Evolutionary conservation across 2,888 invertebrate species (phyloP).

Genomic region (Sabatieria punctata): DNA sequence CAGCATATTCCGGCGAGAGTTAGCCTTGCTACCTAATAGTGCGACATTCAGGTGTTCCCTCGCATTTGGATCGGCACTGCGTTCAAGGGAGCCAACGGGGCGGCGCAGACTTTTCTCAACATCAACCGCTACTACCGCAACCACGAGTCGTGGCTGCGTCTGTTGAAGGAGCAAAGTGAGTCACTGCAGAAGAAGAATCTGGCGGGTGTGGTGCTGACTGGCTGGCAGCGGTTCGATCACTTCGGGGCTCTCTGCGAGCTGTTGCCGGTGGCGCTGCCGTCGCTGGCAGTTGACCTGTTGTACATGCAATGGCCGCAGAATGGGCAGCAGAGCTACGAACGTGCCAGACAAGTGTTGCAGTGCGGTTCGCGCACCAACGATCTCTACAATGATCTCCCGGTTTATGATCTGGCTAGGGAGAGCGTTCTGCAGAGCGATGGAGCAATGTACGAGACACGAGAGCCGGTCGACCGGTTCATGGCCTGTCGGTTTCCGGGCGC

Average conservation of each 20-base stretch:
- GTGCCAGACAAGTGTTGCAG: no score
- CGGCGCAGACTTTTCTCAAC: slow-evolving; percentile 50
- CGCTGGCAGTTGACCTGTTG: slow-evolving; percentile 29
- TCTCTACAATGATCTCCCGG: no score
- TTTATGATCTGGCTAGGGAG: no score
- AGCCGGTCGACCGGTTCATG: no score
- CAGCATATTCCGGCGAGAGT: no score
- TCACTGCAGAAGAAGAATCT: neutral
- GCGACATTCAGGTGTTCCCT: slow-evolving; percentile 43
- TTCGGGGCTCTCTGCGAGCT: slow-evolving; percentile 34
- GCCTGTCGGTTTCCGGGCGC: no score
- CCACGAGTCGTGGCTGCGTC: slow-evolving; percentile 50
- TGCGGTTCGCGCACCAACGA: no score
- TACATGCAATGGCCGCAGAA: no score
- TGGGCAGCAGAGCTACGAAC: no score
- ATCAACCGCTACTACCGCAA: slow-evolving; percentile 51
- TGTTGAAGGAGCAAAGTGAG: slow-evolving; percentile 15
- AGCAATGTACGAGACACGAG: no score
- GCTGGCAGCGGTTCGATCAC: slow-evolving; percentile 35
- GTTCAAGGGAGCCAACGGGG: slow-evolving; percentile 68
- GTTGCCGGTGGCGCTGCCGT: slow-evolving; percentile 34
- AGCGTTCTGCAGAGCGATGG: no score
- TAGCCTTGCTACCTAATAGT: no score
- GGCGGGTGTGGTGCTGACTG: slow-evolving; percentile 19
- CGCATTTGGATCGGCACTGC: slow-evolving; percentile 63